Evolutionary conservation across 2,888 invertebrate genomes (phyloP).

Genomic region (Cenopis cana): DNA sequence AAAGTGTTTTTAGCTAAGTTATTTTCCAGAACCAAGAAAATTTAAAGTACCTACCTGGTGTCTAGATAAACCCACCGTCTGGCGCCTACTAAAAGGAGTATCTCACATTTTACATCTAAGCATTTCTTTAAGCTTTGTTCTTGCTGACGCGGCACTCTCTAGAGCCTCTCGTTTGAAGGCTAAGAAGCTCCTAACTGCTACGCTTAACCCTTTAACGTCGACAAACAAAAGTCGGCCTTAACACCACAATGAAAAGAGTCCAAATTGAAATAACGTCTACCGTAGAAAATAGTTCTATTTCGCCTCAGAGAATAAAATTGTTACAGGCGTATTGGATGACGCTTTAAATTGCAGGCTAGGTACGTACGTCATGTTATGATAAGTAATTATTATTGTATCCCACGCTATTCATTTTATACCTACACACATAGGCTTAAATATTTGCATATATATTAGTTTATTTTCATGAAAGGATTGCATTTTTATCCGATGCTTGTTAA

Average conservation of each 20-base stretch:
- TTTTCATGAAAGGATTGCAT: too few relatives aligned
- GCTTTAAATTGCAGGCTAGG: slow-evolving; percentile 28
- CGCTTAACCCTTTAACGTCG: slow-evolving; percentile 34
- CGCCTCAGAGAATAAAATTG: slow-evolving; percentile 29
- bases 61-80: slow-evolving; percentile 16
- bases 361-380: not conserved
- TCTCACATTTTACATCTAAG: slow-evolving; percentile 29
- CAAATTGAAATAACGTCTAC: not conserved
- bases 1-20: not conserved
- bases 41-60: not conserved
- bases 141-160: slow-evolving; percentile 29
- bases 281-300: slow-evolving; percentile 36
- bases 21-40: slow-evolving; percentile 4
- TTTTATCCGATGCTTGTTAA: too few relatives aligned
- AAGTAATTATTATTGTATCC: too few relatives aligned
- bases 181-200: slow-evolving; percentile 40
- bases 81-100: slow-evolving; percentile 28
- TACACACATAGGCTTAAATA: too few relatives aligned
- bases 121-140: slow-evolving; percentile 42
- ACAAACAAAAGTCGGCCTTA: slow-evolving; percentile 14
- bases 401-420: too few relatives aligned
- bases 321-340: slow-evolving; percentile 31
- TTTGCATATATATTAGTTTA: too few relatives aligned
- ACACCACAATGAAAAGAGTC: not conserved
- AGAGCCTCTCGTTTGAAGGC: slow-evolving; percentile 41